Base-by-base conservation (phyloP, 2,113 vertebrate species). In the Miniopterus natalensis region DNA sequence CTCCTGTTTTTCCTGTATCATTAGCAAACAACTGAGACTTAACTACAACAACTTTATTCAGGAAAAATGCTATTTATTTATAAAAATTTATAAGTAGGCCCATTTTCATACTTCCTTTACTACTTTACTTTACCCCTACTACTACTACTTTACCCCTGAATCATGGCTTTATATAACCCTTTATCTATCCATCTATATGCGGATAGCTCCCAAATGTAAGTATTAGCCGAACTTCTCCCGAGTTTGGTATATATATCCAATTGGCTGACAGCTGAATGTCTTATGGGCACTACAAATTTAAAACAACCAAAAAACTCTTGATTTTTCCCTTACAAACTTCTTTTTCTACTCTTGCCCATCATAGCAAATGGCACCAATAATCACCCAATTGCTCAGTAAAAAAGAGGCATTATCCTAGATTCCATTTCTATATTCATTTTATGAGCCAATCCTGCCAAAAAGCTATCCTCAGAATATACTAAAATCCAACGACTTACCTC, bases 21-120 rank as follows among this genome's bases (percentile, higher is more conserved):
- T 65, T 90, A 79, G 29, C 40, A 75, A 42, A 75, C 14, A 70
- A 70, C 3, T 81, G 5, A 80, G 31, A 77, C 75, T 84, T 78
- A 70, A 70, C 10, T 53, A 27, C 7, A 94, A 88, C 18, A 95
- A 92, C 85, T 78, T 88, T n/a, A 95, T 73, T 68, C 9, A 93
- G 59, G 17, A 75, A 91, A 92, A 88, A 70, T 86, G 36, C 13
- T 88, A 73, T 13, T 80, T 40, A 84, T 53, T 73, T 93, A 5
- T 45, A 90, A 95, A 86, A 79, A 55, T 68, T 51, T 92, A 53
- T 27, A 78, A 84, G 51, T 55, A 86, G 74, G 15, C 18, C 14
- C 6, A 83, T 68, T 88, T 94, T 92, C 61, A 83, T 5, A 93
- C 9, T 77, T 88, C 18, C 36, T 36, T 78, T 61, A 78, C 21